Evolutionary conservation across 1,140 invertebrate genomes (phyloP), one percentile per base, ranked within the genome.

Genomic region (Sesamia nonagrioides): DNA sequence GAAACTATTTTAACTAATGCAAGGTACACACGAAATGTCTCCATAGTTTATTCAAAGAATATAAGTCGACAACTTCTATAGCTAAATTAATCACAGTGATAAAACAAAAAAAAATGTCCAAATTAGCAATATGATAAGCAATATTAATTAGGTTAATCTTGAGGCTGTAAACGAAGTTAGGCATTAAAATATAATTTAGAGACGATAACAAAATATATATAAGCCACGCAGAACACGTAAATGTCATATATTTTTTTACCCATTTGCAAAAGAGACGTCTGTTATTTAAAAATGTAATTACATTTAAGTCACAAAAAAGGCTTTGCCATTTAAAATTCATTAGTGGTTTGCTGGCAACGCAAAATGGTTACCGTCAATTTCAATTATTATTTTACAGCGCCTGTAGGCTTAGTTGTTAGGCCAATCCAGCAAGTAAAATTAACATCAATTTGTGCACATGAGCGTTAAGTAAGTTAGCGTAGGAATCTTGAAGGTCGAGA

Each of bases 121-220:
- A 84, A 84, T 77, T 84, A 86, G 83, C 78, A 84, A 86, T 84
- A 84, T 35, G 35, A 61, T 85, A 86, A 83, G 85, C 83, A 86
- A 85, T 86, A 73, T 58, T 56, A 73, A 73, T 42, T 58, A 73
- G 37, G 35, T 17, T 73, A 58, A 73, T 27, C 9, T 58, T 21
- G 18, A 68, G 61, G 37, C 37, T 42, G 71, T 79, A 66, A 75
- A 63, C 54, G 58, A 75, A 45, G 73, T 52, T 66, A 75, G 60
- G 60, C 35, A n/a, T 42, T 42, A 40, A 45, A 72, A 33, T 11
- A n/a, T 37, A 61, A 40, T 15, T 61, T 61, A 61, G 35, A 40
- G n/a, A 61, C 60, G 60, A 40, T n/a, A 35, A 4, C 33, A 61
- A 40, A 40, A 11, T 9, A 17, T 13, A 15, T 63, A 8, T 63